A percentile compares a stretch with the other conserved stretches of the same genome.
Conservation (phyloP, 2,797 vertebrate species). For the Liparis tanakae region DNA sequence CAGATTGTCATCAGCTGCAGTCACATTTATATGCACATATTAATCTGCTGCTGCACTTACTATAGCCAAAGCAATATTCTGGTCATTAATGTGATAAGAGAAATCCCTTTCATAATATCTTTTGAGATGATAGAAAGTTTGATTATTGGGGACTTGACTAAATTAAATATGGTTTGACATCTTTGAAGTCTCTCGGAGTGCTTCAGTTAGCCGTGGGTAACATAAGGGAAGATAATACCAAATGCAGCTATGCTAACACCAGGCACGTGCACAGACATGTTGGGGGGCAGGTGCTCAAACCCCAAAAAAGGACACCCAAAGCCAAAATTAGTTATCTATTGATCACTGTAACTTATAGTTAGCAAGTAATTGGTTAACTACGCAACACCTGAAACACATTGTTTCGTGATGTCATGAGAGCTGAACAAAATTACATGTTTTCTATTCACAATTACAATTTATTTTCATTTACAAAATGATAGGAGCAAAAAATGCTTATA, state of each 20-base stretch:
- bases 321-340: no score
- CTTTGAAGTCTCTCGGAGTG: constrained; percentile 14
- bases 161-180: constrained; percentile 24
- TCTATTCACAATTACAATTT: no score
- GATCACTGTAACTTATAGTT: no score
- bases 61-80: constrained; percentile 10
- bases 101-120: constrained; percentile 27
- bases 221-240: not conserved
- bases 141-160: constrained; percentile 20
- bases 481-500: no score
- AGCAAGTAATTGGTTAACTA: no score
- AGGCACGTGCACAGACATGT: no score
- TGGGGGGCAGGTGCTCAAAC: no score
- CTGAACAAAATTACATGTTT: no score
- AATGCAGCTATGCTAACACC: constrained; percentile 11
- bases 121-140: constrained; percentile 2
- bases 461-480: no score
- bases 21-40: not conserved
- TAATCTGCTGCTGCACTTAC: not conserved
- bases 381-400: no score
- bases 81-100: constrained; percentile 15
- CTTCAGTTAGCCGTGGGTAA: not conserved
- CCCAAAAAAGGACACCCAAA: no score
- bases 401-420: no score
- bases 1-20: not conserved